Conservation (phyloP, 1,140 invertebrate species). For the Mercenaria mercenaria region DNA sequence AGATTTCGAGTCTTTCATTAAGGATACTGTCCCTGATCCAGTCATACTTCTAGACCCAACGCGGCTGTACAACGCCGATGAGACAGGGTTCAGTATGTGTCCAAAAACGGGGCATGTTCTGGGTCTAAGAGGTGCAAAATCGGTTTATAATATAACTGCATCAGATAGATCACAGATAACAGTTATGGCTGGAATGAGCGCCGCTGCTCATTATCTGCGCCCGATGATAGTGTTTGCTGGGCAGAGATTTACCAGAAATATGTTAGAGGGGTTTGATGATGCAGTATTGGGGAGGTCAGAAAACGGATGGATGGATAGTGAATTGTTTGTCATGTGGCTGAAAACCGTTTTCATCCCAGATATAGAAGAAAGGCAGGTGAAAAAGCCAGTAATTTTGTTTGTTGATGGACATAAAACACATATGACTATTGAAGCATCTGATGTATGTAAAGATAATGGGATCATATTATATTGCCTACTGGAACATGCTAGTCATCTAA, state of each 20-base stretch:
- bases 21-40: neutral
- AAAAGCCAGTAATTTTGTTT: conserved; percentile 27
- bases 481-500: conserved; percentile 47
- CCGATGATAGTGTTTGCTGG: conserved; percentile 13
- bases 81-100: neutral
- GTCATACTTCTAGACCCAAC: neutral
- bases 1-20: conserved; percentile 8
- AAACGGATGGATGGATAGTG: conserved; percentile 7
- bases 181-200: conserved; percentile 1
- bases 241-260: conserved; percentile 14
- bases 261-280: conserved; percentile 45
- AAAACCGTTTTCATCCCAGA: conserved; percentile 29
- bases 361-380: conserved; percentile 23
- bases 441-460: conserved; percentile 39
- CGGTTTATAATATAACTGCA: conserved; percentile 18
- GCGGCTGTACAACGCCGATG: conserved; percentile 32
- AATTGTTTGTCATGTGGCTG: conserved; percentile 18
- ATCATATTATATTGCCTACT: conserved; percentile 57
- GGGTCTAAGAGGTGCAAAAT: conserved; percentile 4
- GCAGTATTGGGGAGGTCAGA: conserved; percentile 1
- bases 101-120: conserved; percentile 34
- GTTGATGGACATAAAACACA: conserved; percentile 60
- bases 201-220: neutral
- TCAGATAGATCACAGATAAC: conserved; percentile 52
- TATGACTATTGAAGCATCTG: conserved; percentile 22